Evolutionary conservation across 1,140 invertebrate species (phyloP), one percentile per base, ranked within the genome.

Genomic region (Drosophila sucinea): DNA sequence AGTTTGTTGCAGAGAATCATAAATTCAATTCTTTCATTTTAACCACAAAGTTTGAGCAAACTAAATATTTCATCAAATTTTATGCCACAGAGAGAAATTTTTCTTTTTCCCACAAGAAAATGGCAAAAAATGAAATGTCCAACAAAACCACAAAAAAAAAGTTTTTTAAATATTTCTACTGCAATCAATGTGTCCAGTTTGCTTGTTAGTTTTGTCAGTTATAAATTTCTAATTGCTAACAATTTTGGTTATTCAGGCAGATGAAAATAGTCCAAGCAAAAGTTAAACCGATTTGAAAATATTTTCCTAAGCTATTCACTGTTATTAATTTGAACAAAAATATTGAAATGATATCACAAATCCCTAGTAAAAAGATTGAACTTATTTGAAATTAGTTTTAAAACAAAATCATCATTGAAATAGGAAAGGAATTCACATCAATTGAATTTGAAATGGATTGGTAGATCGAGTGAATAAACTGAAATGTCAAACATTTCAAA

Each of bases 1-100:
- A 25, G 44, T 51, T 51, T 51, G 3, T 7, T 3, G 7, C 25
- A 51, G 1, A 27, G 8, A 10, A 27, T 51, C 23, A 51, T 51
- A 51, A 27, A 51, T 51, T 27, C 44, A 51, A 27, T 27, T 51
- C 44, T 10, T 51, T 4, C 3, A 51, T 47, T 47, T 25, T 60
- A 35, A 35, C 30, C 54, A 55, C 54, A 56, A 56, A 56, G 5
- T 56, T 32, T 32, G 10, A 30, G n/a, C 35, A 56, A 56, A 56
- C 29, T 11, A 29, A 51, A 27, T 3, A 10, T 51, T 51, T 27
- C 1, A 51, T 51, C 25, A 8, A 51, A 27, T 51, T 51, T 23
- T 23, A 47, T 47, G 44, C 44, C 25, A 47, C 7, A 8, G 44
- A 33, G 32, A 51, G 44, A 51, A 51, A 51, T 27, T 27, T 51